Evolutionary conservation across 2,888 invertebrate genomes (phyloP), one percentile per base, ranked within the genome.

Genomic region (Cinara cedri): DNA sequence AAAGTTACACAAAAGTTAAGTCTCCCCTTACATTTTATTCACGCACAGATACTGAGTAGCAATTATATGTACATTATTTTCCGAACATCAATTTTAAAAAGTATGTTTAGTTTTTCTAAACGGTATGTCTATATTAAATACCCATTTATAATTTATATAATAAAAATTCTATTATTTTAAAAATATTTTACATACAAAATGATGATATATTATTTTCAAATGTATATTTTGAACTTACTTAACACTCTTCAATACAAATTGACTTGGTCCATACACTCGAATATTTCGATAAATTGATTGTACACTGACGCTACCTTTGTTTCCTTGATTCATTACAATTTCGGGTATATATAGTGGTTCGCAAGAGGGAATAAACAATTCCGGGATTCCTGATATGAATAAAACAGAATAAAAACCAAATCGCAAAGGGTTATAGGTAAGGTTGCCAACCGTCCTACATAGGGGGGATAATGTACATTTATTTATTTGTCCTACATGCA

Each of bases 291-390:
- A 88, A 0, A 88, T 88, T 0, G 93, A 92, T 82, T 90, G 90
- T 19, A 93, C 84, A 81, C 89, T 89, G 26, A 93, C 88, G 16
- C 91, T 89, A n/a, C 91, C 89, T 1, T 92, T 90, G 10, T 90
- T 88, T 0, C 90, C 90, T 83, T 92, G 90, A 84, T 90, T 90
- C 82, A 93, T 89, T 83, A 89, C 89, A 81, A 93, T 87, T 74
- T 90, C 89, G 0, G 92, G 91, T 16, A 93, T 87, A 13, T 85
- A 86, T 82, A 93, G 88, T 0, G 93, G 93, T 82, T 93, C 93
- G 82, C 92, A 86, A 0, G 90, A 87, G 0, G 93, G 93, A 65
- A 93, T 89, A 19, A 88, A 87, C 1, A 93, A 86, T 84, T 91
- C 91, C 0, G 90, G 89, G 70, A 93, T 91, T 3, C 93, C 84